Conservation (phyloP, 2,888 invertebrate genomes). For the Gnatocerus cornutus region DNA sequence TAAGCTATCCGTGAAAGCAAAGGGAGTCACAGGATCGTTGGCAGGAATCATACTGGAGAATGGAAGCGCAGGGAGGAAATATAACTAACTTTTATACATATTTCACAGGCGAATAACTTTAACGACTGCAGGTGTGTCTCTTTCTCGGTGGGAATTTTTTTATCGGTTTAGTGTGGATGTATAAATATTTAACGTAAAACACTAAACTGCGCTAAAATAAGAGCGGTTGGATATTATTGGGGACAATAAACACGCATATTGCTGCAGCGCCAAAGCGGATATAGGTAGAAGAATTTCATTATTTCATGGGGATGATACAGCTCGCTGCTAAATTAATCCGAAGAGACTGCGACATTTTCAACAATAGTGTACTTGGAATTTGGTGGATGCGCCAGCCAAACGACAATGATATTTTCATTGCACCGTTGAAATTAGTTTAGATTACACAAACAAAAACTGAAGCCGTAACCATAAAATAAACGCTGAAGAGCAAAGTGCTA, state of each 20-base stretch:
- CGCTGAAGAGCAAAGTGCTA: neutral
- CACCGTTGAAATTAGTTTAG: too few relatives aligned
- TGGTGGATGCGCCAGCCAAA: too few relatives aligned
- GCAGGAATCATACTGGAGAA: slow-evolving; percentile 40
- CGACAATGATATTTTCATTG: too few relatives aligned
- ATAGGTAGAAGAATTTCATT: slow-evolving; percentile 14
- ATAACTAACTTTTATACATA: slow-evolving; percentile 43
- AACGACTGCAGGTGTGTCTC: slow-evolving; percentile 43
- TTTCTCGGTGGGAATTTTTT: slow-evolving; percentile 16
- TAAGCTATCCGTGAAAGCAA: slow-evolving; percentile 43
- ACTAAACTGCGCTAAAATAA: neutral
- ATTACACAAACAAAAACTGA: too few relatives aligned
- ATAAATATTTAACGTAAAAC: slow-evolving; percentile 21
- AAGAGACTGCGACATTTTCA: too few relatives aligned
- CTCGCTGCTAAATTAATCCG: too few relatives aligned
- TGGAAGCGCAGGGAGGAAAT: slow-evolving; percentile 25
- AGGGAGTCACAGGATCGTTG: slow-evolving; percentile 36
- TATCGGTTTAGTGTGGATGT: slow-evolving; percentile 22
- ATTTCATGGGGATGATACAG: too few relatives aligned
- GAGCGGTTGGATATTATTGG: neutral
- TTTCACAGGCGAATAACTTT: slow-evolving; percentile 38
- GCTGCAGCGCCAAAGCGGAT: slow-evolving; percentile 6
- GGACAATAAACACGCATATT: slow-evolving; percentile 17
- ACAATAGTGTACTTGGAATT: too few relatives aligned
- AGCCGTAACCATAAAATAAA: slow-evolving; percentile 8